phyloP scores from a whole-genome alignment of 2,797 vertebrate species.

The Chiroxiphia lanceolata region DNA sequence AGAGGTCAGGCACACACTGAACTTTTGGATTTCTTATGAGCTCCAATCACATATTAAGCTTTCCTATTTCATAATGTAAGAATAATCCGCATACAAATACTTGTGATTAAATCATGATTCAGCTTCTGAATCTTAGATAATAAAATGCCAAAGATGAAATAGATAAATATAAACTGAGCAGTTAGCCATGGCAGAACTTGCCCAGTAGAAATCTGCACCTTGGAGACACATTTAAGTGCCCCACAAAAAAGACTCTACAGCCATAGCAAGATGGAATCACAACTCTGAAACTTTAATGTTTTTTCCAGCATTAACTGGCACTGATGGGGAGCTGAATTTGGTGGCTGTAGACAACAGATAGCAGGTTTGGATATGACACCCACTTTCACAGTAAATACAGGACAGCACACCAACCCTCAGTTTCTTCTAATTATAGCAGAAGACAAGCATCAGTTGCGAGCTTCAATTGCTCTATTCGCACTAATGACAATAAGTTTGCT shows the following conservation, averaged over 20 bases:
- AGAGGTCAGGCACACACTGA: not conserved
- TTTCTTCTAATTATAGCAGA: not conserved
- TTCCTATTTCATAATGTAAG: not conserved
- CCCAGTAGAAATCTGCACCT: not conserved
- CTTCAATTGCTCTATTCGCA: not conserved
- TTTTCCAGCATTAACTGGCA: not conserved
- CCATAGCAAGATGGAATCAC: not conserved
- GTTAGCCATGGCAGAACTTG: not conserved
- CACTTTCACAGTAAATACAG: not conserved
- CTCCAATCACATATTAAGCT: not conserved
- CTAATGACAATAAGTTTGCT: not conserved
- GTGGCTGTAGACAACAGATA: not conserved
- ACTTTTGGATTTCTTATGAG: not conserved
- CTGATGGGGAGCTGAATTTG: not conserved
- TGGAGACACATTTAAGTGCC: not conserved
- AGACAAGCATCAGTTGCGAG: not conserved
- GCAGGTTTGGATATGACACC: not conserved
- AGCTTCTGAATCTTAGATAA: not conserved
- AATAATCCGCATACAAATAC: not conserved
- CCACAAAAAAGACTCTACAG: not conserved
- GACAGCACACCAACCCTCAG: not conserved
- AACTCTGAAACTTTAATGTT: not conserved
- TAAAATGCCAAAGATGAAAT: accelerated
- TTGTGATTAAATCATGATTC: not conserved
- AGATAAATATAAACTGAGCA: not conserved